Percentiles rank a stretch among this genome's conserved stretches.
phyloP scores from a whole-genome alignment of 2,888 invertebrate genomes.

The Isoperla grammatica region DNA sequence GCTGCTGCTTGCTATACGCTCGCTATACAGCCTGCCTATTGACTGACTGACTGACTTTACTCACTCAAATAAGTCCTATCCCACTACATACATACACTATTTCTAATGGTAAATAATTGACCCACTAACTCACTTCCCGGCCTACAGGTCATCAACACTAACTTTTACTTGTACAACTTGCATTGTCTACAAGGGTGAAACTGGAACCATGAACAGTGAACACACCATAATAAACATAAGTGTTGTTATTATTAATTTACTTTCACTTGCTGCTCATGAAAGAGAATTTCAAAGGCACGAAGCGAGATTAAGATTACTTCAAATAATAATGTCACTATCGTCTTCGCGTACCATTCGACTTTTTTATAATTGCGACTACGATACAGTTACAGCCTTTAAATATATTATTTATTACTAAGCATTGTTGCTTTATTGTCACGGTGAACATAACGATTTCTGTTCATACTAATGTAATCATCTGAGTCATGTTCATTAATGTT shows the following conservation, averaged over 20 bases:
- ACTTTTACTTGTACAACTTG: conserved; percentile 17
- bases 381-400: too few species aligned
- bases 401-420: too few species aligned
- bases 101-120: conserved; percentile 20
- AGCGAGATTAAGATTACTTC: too few species aligned
- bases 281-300: too few species aligned
- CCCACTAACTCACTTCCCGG: conserved; percentile 35
- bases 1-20: conserved; percentile 10
- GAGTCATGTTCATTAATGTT: too few species aligned
- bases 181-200: conserved; percentile 8
- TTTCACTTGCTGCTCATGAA: conserved; percentile 15
- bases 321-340: too few species aligned
- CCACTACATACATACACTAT: neutral
- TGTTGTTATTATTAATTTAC: conserved; percentile 4
- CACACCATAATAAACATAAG: conserved; percentile 2
- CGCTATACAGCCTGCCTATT: neutral
- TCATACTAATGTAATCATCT: too few species aligned
- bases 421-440: too few species aligned
- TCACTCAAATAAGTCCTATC: too few species aligned
- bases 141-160: conserved; percentile 28
- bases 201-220: neutral
- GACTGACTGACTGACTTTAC: conserved; percentile 1
- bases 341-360: too few species aligned
- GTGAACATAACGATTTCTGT: too few species aligned
- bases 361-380: too few species aligned